Percentiles rank a stretch among this genome's conserved stretches.
Evolutionary conservation across 2,113 vertebrate genomes (phyloP).

Genomic region (Microcebus tavaratra): DNA sequence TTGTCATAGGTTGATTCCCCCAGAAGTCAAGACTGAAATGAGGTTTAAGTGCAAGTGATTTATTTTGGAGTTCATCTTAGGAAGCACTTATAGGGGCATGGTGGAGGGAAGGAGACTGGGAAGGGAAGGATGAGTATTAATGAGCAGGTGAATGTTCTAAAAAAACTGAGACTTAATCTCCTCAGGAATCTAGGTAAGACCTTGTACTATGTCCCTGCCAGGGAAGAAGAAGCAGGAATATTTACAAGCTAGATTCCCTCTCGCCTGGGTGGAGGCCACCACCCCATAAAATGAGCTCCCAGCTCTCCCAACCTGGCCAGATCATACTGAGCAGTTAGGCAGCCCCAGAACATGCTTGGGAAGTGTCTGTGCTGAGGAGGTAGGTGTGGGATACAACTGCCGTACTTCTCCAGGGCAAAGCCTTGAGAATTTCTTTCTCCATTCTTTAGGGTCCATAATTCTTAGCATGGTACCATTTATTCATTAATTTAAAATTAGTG

Average conservation of each 20-base stretch:
- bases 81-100: background rate
- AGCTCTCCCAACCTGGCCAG: background rate
- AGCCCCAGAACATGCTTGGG: background rate
- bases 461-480: background rate
- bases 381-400: fast-evolving
- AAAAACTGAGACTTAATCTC: background rate
- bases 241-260: background rate
- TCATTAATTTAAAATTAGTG: background rate
- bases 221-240: background rate
- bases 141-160: background rate
- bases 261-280: background rate
- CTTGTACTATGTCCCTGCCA: fast-evolving
- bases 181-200: background rate
- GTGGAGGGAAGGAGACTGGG: background rate
- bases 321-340: background rate
- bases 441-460: background rate
- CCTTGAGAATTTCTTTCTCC: background rate
- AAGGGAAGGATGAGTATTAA: background rate
- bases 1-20: background rate
- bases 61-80: background rate
- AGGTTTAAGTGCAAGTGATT: background rate
- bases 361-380: background rate
- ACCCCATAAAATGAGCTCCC: too few species aligned
- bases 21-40: background rate
- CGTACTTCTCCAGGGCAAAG: fast-evolving